Conservation (phyloP, 2,113 vertebrate species). For the Climacteris rufus region DNA sequence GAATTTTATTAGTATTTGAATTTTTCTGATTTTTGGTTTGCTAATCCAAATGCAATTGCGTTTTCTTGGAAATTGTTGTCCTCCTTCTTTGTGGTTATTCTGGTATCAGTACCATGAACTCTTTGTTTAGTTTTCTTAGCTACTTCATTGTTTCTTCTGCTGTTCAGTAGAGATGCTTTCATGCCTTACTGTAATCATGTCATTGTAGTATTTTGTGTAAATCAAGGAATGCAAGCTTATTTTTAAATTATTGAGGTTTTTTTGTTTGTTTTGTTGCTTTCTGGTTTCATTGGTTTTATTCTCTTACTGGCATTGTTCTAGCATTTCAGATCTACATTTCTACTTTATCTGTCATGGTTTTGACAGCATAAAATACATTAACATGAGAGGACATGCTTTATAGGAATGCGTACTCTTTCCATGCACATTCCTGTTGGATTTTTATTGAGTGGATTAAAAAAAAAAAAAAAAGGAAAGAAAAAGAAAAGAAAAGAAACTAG, state of each 20-base stretch:
- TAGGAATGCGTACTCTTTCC: neutral
- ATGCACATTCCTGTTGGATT: neutral
- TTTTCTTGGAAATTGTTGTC: neutral
- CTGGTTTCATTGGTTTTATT: neutral
- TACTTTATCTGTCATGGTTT: neutral
- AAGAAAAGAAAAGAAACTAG: no score
- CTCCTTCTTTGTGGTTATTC: conserved; percentile 1
- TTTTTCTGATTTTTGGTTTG: neutral
- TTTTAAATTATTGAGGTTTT: neutral
- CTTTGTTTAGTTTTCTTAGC: conserved; percentile 5
- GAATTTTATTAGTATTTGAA: neutral
- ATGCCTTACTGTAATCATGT: neutral
- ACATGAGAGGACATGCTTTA: neutral
- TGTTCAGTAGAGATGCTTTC: neutral
- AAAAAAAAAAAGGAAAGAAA: neutral
- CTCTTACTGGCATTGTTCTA: neutral
- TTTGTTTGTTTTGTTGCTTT: neutral
- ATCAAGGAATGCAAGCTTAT: neutral
- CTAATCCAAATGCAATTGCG: neutral
- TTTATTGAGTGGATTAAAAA: neutral
- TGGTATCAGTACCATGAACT: neutral
- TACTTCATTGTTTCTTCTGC: conserved; percentile 1
- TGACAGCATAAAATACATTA: neutral
- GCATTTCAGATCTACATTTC: neutral
- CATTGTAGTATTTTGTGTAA: neutral